Conservation (phyloP, 2,113 vertebrate species). For the Corythornis vintsioides region DNA sequence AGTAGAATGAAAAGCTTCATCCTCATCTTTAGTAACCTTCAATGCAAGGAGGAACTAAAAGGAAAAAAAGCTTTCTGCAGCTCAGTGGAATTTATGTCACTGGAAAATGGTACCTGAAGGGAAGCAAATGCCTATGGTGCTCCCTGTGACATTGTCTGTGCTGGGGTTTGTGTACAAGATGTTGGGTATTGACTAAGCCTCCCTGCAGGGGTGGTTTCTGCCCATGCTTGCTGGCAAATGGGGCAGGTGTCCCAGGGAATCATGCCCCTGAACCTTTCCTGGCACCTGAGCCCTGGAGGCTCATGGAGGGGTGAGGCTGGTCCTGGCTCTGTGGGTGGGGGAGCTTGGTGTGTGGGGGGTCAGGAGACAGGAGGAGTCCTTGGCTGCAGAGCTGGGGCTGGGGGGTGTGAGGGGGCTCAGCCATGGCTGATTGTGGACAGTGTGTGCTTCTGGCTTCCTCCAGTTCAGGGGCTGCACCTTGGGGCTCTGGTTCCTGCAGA, state of each 20-base stretch:
- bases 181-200: neutral
- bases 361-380: neutral
- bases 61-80: neutral
- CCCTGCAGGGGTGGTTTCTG: neutral
- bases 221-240: fast-evolving
- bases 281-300: neutral
- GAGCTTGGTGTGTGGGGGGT: fast-evolving
- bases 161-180: fast-evolving
- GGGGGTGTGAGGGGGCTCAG: neutral
- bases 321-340: fast-evolving
- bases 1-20: neutral
- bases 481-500: neutral
- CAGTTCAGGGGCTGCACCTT: fast-evolving
- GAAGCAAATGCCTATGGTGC: fast-evolving
- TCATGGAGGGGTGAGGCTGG: neutral
- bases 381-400: neutral
- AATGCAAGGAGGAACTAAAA: neutral
- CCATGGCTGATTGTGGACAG: neutral
- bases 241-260: neutral
- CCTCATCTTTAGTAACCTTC: neutral
- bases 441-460: neutral
- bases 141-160: fast-evolving
- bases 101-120: neutral
- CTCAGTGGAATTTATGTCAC: neutral
- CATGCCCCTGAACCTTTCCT: fast-evolving